A percentile compares a stretch with the other conserved stretches of the same genome.
Evolutionary conservation across 2,797 vertebrate genomes (phyloP).

Genomic region (Clarias laeviceps): DNA sequence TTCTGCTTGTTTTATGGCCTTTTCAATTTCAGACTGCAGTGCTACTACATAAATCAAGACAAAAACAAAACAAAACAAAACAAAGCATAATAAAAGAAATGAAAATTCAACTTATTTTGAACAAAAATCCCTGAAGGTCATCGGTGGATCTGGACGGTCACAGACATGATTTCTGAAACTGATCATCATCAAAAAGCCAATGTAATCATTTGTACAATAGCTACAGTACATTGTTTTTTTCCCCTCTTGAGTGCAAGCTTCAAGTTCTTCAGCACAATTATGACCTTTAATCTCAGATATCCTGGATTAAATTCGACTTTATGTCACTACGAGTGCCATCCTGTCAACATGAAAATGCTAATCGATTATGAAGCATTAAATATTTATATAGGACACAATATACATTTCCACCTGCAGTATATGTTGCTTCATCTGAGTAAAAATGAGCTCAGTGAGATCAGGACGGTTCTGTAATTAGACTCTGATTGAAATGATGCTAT

Average conservation of each 20-base stretch:
- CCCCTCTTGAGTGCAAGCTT: background rate
- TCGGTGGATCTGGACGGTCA: background rate
- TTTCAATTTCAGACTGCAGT: background rate
- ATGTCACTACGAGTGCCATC: slow-evolving; percentile 43
- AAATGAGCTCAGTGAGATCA: slow-evolving; percentile 10
- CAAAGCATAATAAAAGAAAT: background rate
- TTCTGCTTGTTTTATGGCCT: background rate
- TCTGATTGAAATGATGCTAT: slow-evolving; percentile 11
- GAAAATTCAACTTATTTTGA: too few species aligned
- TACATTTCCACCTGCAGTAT: slow-evolving; percentile 41
- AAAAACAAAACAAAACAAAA: background rate
- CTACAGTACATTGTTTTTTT: background rate
- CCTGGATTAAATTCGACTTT: slow-evolving; percentile 37
- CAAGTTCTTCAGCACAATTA: background rate
- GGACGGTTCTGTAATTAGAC: slow-evolving; percentile 13
- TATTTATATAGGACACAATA: slow-evolving; percentile 48
- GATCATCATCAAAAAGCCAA: background rate
- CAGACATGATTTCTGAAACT: background rate
- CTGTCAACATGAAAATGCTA: slow-evolving; percentile 44
- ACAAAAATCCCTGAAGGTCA: background rate
- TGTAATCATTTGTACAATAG: too few species aligned
- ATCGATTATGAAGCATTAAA: slow-evolving; percentile 53
- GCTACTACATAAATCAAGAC: background rate
- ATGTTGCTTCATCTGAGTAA: background rate
- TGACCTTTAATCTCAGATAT: slow-evolving; percentile 22